These are phyloP conservation scores for Pipistrellus nathusii DNA, from an alignment of 2,797 vertebrate genomes.

Conservation along the genomic window DNA sequence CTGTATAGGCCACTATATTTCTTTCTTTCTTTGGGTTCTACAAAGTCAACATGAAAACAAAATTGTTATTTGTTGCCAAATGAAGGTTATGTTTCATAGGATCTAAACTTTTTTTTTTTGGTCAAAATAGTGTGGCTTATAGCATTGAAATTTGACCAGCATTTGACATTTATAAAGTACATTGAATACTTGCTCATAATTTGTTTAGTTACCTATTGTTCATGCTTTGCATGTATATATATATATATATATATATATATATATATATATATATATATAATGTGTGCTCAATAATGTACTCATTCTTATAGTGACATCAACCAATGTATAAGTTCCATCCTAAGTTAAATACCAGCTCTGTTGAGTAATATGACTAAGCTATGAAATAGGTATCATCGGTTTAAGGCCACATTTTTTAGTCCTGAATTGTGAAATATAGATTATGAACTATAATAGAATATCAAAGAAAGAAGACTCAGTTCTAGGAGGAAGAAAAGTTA, in stretches of 20 bases:
- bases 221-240: not conserved
- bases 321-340: not conserved
- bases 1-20: not conserved
- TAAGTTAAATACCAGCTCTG: slow-evolving; percentile 1
- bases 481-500: slow-evolving; percentile 16
- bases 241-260: not conserved
- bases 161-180: not conserved
- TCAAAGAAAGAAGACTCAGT: slow-evolving; percentile 23
- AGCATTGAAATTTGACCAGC: not conserved
- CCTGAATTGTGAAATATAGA: slow-evolving; percentile 37
- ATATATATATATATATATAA: too few relatives aligned
- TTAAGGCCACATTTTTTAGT: not conserved
- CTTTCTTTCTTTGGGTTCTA: not conserved
- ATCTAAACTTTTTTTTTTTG: not conserved
- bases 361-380: not conserved
- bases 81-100: not conserved
- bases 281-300: not conserved
- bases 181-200: not conserved
- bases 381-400: slow-evolving; percentile 25
- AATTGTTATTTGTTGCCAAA: slow-evolving; percentile 10
- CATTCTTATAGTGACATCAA: not conserved
- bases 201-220: not conserved
- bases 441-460: slow-evolving; percentile 52
- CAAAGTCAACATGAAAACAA: not conserved
- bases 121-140: not conserved